Evolutionary conservation across 1,140 invertebrate genomes (phyloP), one percentile per base, ranked within the genome.

Genomic region (Drosophila carrolli): DNA sequence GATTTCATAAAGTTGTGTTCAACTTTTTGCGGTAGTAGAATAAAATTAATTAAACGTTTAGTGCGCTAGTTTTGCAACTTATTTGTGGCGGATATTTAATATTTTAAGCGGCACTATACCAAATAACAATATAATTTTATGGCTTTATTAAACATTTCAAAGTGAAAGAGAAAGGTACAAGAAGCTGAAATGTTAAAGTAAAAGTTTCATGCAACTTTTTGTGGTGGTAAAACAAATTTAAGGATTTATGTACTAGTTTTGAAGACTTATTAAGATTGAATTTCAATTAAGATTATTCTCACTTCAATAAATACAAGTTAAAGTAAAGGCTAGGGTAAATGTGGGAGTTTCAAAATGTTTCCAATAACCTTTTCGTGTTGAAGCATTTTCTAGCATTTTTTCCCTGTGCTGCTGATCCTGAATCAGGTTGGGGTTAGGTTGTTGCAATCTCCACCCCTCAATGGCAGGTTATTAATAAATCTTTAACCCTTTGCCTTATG

Each of bases 401-500:
- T 53, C 4, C 5, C 40, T 44, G 40, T 66, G 10, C 7, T 41
- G 37, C 38, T 70, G 55, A 75, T 75, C 71, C 60, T 58, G 40
- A 40, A 23, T 27, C 8, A 23, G 19, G 41, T 46, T 35, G 54
- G 51, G 29, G 37, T 37, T 38, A 51, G 27, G 27, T 35, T 32
- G 48, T 50, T 46, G 55, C 47, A 50, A 14, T 14, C 46, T 11
- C 9, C 35, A 54, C 60, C 57, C 53, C 38, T 13, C 16, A 10
- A 37, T 16, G 48, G 43, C 54, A 61, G 70, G 78, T 91, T 90
- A 78, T 83, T 89, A 91, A 91, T 91, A 91, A 91, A 91, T 91
- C 90, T 81, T 91, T 74, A 90, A 91, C 90, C 90, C 90, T 90
- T 90, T 78, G 61, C 41, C 23, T 16, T 62, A 40, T 60, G 53